Evolutionary conservation across 2,797 vertebrate genomes (phyloP), one percentile per base, ranked within the genome.

Genomic region (Todus mexicanus): DNA sequence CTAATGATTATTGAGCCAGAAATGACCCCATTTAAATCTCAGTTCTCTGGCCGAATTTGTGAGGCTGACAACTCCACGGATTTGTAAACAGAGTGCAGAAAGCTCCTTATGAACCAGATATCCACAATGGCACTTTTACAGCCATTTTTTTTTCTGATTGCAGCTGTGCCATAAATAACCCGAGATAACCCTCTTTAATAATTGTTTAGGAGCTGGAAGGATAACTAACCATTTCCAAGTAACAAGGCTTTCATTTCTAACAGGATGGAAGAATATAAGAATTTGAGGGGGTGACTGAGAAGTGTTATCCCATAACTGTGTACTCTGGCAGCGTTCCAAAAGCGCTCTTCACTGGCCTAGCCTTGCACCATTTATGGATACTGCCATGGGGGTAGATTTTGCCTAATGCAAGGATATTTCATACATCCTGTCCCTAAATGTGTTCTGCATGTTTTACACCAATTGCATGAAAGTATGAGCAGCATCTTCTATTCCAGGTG

Each of bases 1-100:
- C 81, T 93, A 83, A 89, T 59, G 75, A 66, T 72, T 87, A 53
- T 38, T 86, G 76, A 91, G 89, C 12, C 69, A 95, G 79, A 94
- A 94, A 91, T 83, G 70, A 63, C 63, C 66, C 72, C 37, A 42
- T 66, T 89, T 85, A 80, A 83, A 77, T 77, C 40, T 80, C 20
- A 7, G 20, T 27, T 94, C 61, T 29, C 37, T 68, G 76, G 50
- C 48, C 94, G 81, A 51, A 7, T 29, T 63, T 66, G 27, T n/a
- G 47, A 68, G 73, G 42, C 37, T 60, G 82, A 83, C 69, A 80
- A 20, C 19, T 89, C 29, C 48, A 26, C 18, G 66, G 72, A 40
- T 76, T 83, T 88, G 81, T 38, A 94, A 60, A 57, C 15, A 45
- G 59, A 89, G 20, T 0, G 6, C 74, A 87, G 53, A 80, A 87